Conservation (phyloP, 2,113 vertebrate genomes). For the Oceanites oceanicus region DNA sequence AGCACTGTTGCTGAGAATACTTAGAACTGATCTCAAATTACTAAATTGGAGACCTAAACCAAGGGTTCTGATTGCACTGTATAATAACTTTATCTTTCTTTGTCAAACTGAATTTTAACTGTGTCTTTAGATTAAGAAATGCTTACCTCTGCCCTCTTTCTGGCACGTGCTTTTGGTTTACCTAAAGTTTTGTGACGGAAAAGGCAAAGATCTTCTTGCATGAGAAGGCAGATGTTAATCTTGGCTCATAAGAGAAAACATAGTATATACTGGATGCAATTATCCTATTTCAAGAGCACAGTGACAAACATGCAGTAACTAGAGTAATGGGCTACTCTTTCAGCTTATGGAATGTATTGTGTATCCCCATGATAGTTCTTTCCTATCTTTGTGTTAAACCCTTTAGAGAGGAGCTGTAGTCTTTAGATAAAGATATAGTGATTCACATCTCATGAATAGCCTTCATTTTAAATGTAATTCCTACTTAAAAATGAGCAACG, state of each 20-base stretch:
- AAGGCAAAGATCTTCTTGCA: neutral
- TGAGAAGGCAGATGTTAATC: constrained; percentile 9
- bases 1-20: neutral
- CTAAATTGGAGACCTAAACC: neutral
- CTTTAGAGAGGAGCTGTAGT: neutral
- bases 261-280: neutral
- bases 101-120: constrained; percentile 45
- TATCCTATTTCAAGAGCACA: neutral
- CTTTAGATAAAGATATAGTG: neutral
- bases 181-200: neutral
- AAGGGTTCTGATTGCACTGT: neutral
- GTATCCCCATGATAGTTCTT: neutral
- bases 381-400: neutral
- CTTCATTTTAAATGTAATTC: neutral
- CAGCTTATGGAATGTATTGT: accelerated
- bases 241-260: neutral
- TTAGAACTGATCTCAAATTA: constrained; percentile 17
- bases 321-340: neutral
- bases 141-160: constrained; percentile 22
- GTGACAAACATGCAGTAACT: neutral
- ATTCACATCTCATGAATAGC: neutral
- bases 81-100: neutral
- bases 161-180: neutral
- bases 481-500: neutral
- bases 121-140: neutral